Evolutionary conservation across 1,140 invertebrate species (phyloP), one percentile per base, ranked within the genome.

Genomic region (Metaphire vulgaris): DNA sequence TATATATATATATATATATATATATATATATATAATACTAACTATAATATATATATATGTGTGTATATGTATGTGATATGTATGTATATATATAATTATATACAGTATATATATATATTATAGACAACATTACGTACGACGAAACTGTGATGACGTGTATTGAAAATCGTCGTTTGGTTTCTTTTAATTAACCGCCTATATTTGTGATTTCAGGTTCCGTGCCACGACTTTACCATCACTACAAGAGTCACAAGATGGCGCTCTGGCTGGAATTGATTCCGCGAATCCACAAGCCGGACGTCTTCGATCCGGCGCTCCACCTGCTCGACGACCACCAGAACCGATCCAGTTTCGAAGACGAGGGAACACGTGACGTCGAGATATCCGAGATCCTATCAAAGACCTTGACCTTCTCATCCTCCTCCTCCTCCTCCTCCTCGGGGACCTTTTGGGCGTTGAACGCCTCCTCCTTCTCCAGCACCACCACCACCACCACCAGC

Each of bases 221-320:
- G 14, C 81, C 82, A 12, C 77, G 74, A 6, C 67, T 95, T 33
- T 92, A 96, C 83, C 95, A 95, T 81, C 96, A 98, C 86, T 98
- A 98, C 86, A 90, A 96, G 79, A 94, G 95, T 2, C 94, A 95
- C 86, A 91, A 93, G 73, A 88, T 98, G 26, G 97, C 95, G 0
- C 96, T 98, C 85, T 99, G 97, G 97, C 85, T 96, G 33, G 94
- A 96, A 81, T 88, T 98, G 28, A 93, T 99, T 66, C 96, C 96
- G 1, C 94, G 96, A 83, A 89, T 99, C 28, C 95, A 98, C 82
- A 90, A 92, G 68, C 92, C 92, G 33, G 80, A 77, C 71, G 93
- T 93, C 82, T 92, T 94, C 29, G 92, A 92, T 2, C 89, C 90
- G 56, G 91, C 92, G 0, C 93, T 95, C 86, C 94, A 97, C 86